Base-by-base conservation (phyloP, 2,888 invertebrate genomes). In the Sinentomon sp. region DNA sequence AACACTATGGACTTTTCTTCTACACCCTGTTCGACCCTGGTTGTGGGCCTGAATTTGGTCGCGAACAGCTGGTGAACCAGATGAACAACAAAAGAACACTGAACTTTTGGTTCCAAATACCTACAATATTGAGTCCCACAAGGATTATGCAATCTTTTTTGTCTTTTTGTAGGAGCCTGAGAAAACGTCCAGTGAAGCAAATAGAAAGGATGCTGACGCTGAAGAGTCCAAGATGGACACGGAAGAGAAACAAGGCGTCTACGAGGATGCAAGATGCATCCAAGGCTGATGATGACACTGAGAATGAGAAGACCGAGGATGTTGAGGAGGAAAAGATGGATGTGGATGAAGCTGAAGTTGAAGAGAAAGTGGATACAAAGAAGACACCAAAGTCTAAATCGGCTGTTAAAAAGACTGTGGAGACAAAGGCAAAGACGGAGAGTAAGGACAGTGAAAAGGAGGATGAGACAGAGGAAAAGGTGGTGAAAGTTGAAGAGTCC, bases 401-500 rank as follows among this genome's bases (percentile, higher is more conserved):
- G 28, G 14, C 37, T 6, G 40, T 44, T 21, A 44, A 47, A 30
- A 46, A 45, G 30, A 46, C 45, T 20, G 44, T 49, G 19, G 41
- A 41, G 26, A 39, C 36, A 17, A 44, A 42, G 33, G 43, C 40
- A 30, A 43, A 41, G 13, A 43, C 45, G 32, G 46, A 49, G 32
- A 36, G 37, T 12, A 48, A 47, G 27, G 39, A 50, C 52, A 19
- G 35, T 7, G 49, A 50, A 36, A 57, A 56, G 2, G 46, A 46
- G 30, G 45, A 43, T 27, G 42, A 47, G 26, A 32, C 38, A 20
- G 45, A 49, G 33, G 50, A 53, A 24, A 42, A 46, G 47, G 56
- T 45, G 3, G 45, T 45, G 16, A 35, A 47, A 36, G 48, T 56
- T 31, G 48, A 49, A 18, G 48, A 51, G 30, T 14, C 38, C 16